These are phyloP conservation scores for Mionectes macconnelli DNA, from an alignment of 2,113 vertebrate species.

Conservation along the genomic window DNA sequence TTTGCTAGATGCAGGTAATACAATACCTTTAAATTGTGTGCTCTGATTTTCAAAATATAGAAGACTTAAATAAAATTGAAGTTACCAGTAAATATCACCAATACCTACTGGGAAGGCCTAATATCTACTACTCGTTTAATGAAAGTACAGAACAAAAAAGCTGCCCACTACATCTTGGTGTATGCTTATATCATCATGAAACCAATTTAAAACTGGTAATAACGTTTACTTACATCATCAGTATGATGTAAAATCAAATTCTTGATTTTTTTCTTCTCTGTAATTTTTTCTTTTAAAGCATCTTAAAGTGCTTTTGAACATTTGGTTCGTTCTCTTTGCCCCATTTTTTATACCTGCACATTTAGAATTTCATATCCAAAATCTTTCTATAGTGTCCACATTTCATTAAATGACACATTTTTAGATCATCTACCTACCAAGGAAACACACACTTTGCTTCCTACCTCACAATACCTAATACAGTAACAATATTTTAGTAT, in stretches of 20 bases:
- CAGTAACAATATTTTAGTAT: background rate
- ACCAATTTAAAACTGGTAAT: background rate
- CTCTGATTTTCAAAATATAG: background rate
- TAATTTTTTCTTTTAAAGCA: background rate
- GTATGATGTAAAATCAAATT: background rate
- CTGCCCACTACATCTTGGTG: background rate
- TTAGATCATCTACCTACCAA: background rate
- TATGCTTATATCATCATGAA: background rate
- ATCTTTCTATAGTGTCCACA: background rate
- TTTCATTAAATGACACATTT: background rate
- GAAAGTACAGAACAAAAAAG: background rate
- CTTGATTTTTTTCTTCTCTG: background rate
- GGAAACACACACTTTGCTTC: background rate
- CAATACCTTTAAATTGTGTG: fast-evolving
- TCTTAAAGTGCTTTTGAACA: background rate
- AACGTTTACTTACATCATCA: background rate
- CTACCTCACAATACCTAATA: background rate
- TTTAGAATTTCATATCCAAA: background rate
- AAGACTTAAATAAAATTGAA: background rate
- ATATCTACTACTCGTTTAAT: background rate
- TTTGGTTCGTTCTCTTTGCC: background rate
- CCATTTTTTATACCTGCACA: background rate
- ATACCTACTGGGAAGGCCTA: background rate
- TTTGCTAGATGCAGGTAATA: background rate
- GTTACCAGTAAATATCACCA: background rate